phyloP scores from a whole-genome alignment of 2,888 invertebrate genomes.

The Meiosimyza decipiens region DNA sequence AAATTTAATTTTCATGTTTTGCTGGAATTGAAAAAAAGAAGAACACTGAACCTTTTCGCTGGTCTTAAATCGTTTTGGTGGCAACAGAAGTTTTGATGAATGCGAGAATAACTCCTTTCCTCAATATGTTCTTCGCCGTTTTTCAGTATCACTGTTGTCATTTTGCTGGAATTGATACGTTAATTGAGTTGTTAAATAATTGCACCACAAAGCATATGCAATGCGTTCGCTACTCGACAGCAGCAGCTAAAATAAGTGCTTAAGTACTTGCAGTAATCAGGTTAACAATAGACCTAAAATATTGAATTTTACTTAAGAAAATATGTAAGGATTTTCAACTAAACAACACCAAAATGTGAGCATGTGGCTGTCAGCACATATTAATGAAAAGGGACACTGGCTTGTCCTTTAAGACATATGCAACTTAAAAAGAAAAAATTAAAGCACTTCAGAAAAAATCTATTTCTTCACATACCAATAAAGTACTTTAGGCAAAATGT shows the following conservation, averaged over 20 bases:
- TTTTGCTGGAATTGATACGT: background rate
- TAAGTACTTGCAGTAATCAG: background rate
- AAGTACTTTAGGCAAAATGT: background rate
- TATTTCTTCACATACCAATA: no score
- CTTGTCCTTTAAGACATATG: constrained; percentile 3
- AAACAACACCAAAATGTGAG: background rate
- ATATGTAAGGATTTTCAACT: background rate
- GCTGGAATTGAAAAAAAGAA: background rate
- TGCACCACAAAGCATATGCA: background rate
- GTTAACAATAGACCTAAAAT: background rate
- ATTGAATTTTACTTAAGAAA: background rate
- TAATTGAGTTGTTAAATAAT: constrained; percentile 13
- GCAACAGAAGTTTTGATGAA: constrained; percentile 6
- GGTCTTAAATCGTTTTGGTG: background rate
- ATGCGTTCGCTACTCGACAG: background rate
- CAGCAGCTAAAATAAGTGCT: background rate
- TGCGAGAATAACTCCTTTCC: background rate
- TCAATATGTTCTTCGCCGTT: background rate
- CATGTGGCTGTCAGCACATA: background rate
- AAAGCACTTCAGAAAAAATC: background rate
- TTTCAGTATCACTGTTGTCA: background rate
- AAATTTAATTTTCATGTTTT: constrained; percentile 10
- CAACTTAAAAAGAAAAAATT: background rate
- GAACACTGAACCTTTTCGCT: background rate
- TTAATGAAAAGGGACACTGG: background rate